Conservation (phyloP, 2,888 invertebrate species). For the Litoditis marina region DNA sequence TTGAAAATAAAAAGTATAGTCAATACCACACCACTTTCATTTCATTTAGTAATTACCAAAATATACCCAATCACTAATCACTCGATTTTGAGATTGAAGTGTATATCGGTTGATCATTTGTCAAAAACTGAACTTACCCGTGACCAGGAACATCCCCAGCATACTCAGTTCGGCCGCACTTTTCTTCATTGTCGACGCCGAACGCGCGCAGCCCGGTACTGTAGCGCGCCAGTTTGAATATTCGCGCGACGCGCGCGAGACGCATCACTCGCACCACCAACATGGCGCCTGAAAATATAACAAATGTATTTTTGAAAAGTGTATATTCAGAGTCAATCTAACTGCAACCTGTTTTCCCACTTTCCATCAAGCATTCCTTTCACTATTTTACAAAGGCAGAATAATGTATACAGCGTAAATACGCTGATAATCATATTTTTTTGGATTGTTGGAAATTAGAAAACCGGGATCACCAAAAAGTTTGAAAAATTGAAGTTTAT, state of each 20-base stretch:
- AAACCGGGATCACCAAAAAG: too few species aligned
- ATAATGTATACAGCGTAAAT: too few species aligned
- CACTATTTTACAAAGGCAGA: not conserved
- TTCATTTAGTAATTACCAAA: too few species aligned
- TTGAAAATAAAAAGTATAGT: slow-evolving; percentile 12
- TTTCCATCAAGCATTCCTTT: not conserved
- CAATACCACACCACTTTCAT: too few species aligned
- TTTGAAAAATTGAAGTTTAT: too few species aligned
- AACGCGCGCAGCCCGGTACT: slow-evolving; percentile 54
- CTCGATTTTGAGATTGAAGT: too few species aligned
- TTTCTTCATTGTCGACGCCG: slow-evolving; percentile 58
- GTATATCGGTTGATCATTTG: not conserved
- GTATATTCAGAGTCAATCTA: too few species aligned
- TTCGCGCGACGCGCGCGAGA: slow-evolving; percentile 54
- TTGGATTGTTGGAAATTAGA: too few species aligned
- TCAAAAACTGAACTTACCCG: slow-evolving; percentile 41
- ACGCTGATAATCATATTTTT: too few species aligned
- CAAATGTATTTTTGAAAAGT: not conserved
- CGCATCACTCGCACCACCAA: slow-evolving; percentile 57
- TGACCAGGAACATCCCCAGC: slow-evolving; percentile 59
- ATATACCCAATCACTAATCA: too few species aligned
- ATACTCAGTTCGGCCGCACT: slow-evolving; percentile 58
- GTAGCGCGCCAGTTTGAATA: slow-evolving; percentile 59
- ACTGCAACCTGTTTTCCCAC: not conserved
- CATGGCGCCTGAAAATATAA: slow-evolving; percentile 49